These are phyloP conservation scores for Amphiprion percula DNA, from an alignment of 2,113 vertebrate genomes.

Conservation along the genomic window DNA sequence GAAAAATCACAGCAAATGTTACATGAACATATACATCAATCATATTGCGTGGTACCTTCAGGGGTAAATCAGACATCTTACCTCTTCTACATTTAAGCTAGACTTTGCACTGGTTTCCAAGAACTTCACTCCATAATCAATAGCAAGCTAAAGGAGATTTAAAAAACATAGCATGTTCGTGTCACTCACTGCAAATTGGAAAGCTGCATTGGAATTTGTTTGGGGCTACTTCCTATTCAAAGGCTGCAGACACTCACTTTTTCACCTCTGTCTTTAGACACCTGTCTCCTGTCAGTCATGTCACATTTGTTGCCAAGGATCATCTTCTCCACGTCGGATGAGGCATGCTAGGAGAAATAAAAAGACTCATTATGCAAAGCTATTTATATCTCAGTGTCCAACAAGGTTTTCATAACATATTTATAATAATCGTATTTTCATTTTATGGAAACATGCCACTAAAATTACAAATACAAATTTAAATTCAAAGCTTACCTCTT, in stretches of 20 bases:
- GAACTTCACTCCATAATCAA: constrained; percentile 99
- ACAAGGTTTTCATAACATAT: neutral
- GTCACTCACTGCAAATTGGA: neutral
- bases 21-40: neutral
- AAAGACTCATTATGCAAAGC: constrained; percentile 14
- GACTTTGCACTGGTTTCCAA: constrained; percentile 99
- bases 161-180: neutral
- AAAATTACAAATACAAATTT: neutral
- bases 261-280: constrained; percentile 96
- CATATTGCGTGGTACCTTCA: neutral
- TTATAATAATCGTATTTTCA: no score
- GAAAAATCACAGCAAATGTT: neutral
- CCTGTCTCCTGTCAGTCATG: constrained; percentile 98
- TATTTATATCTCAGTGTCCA: neutral
- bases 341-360: constrained; percentile 89
- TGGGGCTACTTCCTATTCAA: neutral
- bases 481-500: constrained; percentile 87
- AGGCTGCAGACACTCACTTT: constrained; percentile 85
- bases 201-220: neutral
- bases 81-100: constrained; percentile 97
- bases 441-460: neutral
- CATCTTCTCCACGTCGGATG: constrained; percentile 98
- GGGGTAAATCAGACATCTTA: constrained; percentile 72
- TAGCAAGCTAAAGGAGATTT: constrained; percentile 90
- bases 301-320: constrained; percentile 98